A percentile compares a stretch with the other conserved stretches of the same genome.
phyloP scores from a whole-genome alignment of 2,797 vertebrate genomes.

The Heteromormyrus szaboi region DNA sequence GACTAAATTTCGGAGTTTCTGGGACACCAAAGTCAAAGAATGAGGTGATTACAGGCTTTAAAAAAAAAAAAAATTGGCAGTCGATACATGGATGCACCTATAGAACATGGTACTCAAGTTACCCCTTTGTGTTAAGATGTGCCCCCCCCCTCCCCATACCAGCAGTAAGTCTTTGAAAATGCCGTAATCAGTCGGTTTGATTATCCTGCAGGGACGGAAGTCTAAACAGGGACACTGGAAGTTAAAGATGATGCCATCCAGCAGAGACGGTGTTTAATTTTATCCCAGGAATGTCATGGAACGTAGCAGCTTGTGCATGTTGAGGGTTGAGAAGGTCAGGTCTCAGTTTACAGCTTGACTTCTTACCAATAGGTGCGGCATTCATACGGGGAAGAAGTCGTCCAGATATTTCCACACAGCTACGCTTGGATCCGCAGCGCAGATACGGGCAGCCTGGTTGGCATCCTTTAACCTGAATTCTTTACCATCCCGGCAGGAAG shows the following conservation, averaged over 20 bases:
- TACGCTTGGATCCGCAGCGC: background rate
- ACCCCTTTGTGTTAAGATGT: background rate
- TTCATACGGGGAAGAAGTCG: background rate
- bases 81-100: background rate
- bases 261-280: background rate
- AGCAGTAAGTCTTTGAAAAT: background rate
- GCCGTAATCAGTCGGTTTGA: background rate
- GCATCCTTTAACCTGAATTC: conserved; percentile 3
- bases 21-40: background rate
- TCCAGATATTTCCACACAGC: background rate
- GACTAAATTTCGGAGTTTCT: background rate
- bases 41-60: background rate
- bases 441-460: background rate
- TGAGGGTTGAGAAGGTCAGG: background rate
- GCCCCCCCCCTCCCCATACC: background rate
- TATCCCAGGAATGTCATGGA: background rate
- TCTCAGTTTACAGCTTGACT: background rate
- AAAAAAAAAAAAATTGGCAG: background rate
- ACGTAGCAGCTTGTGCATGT: background rate
- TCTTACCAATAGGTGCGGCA: background rate
- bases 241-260: background rate
- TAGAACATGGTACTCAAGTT: background rate
- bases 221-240: background rate
- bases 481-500: conserved; percentile 9
- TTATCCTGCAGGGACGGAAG: background rate